These are phyloP conservation scores for Drosophila rubida DNA, from an alignment of 2,888 invertebrate species.

Conservation along the genomic window DNA sequence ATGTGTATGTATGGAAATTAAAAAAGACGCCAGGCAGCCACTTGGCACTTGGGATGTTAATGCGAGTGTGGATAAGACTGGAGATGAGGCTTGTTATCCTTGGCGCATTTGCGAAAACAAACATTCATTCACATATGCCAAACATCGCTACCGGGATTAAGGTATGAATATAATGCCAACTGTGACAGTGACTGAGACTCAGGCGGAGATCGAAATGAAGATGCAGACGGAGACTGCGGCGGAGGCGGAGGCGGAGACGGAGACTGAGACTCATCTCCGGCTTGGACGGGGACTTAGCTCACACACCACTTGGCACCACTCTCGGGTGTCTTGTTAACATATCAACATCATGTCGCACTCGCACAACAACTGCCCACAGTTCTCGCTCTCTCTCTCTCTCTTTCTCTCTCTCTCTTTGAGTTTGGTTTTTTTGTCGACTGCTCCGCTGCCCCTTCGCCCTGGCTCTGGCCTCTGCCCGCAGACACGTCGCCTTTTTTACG, in stretches of 20 bases:
- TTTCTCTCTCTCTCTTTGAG: constrained; percentile 23
- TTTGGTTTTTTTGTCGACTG: constrained; percentile 4
- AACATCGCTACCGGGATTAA: constrained; percentile 80
- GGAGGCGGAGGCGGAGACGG: not conserved
- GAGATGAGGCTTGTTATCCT: constrained; percentile 65
- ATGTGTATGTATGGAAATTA: constrained; percentile 46
- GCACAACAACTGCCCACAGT: constrained; percentile 60
- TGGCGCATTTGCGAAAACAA: constrained; percentile 70
- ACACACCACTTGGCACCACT: constrained; percentile 79
- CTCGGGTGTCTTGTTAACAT: constrained; percentile 81
- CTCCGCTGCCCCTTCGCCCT: constrained; percentile 2
- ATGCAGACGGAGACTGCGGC: not conserved
- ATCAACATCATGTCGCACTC: constrained; percentile 82
- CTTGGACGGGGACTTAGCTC: constrained; percentile 29
- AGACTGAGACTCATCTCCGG: constrained; percentile 35
- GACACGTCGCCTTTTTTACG: constrained; percentile 67
- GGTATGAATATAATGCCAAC: constrained; percentile 65
- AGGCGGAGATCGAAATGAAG: not conserved
- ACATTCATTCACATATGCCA: constrained; percentile 76
- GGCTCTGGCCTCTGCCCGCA: not conserved
- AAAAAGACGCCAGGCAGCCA: constrained; percentile 29
- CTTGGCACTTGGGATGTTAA: constrained; percentile 34
- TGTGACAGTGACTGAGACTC: constrained; percentile 64
- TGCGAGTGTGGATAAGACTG: not conserved
- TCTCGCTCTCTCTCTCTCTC: too few relatives aligned